Conservation (phyloP, 1,140 invertebrate genomes). For the Euura saliciscinereae region DNA sequence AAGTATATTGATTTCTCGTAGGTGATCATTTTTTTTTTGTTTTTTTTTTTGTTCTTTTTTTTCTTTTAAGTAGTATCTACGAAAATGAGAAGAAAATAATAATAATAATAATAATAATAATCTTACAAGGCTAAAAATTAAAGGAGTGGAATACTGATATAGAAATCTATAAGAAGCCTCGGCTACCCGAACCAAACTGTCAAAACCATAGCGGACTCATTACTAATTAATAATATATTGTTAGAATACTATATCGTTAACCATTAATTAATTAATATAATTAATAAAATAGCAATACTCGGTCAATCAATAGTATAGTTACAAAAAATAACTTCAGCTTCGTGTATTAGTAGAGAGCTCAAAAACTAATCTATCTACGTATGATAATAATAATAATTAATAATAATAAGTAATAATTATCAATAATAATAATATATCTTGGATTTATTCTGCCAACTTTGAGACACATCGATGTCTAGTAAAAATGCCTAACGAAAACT, state of each 20-base stretch:
- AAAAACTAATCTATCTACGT: constrained; percentile 36
- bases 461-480: constrained; percentile 8
- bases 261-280: constrained; percentile 42
- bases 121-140: constrained; percentile 52
- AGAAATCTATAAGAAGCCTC: constrained; percentile 48
- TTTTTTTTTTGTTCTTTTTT: too few species aligned
- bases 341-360: constrained; percentile 56
- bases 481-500: constrained; percentile 52
- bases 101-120: constrained; percentile 22
- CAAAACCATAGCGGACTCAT: constrained; percentile 42
- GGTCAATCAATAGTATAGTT: constrained; percentile 50
- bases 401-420: constrained; percentile 23
- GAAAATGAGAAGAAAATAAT: constrained; percentile 26
- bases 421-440: constrained; percentile 27
- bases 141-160: constrained; percentile 57
- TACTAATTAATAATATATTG: constrained; percentile 41
- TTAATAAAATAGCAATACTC: constrained; percentile 59
- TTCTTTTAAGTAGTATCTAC: constrained; percentile 40
- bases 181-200: constrained; percentile 42
- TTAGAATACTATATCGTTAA: constrained; percentile 37
- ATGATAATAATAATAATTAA: constrained; percentile 24
- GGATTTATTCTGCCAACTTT: constrained; percentile 1
- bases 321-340: constrained; percentile 56
- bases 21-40: constrained; percentile 16
- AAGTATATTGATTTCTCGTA: constrained; percentile 41